These are phyloP conservation scores for Merodon equestris DNA, from an alignment of 2,888 invertebrate genomes.

Conservation along the genomic window DNA sequence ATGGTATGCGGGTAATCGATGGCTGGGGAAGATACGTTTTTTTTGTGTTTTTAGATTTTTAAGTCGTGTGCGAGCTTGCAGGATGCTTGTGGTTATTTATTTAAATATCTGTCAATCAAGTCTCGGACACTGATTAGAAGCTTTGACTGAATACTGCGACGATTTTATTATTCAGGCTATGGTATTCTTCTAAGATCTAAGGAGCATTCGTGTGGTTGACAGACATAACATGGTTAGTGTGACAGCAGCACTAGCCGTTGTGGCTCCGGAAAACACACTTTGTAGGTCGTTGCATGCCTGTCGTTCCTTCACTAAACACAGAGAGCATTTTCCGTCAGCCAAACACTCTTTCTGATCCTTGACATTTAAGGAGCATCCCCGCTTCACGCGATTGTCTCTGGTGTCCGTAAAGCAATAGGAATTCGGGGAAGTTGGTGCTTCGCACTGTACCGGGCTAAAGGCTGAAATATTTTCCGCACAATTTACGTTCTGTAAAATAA, in stretches of 20 bases:
- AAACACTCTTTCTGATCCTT: constrained; percentile 73
- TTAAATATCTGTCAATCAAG: no score
- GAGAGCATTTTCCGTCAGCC: constrained; percentile 70
- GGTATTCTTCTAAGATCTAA: not conserved
- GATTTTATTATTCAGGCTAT: no score
- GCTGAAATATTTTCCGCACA: constrained; percentile 69
- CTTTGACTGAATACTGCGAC: no score
- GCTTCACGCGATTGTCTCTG: constrained; percentile 43
- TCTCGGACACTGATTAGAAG: no score
- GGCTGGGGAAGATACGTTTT: no score
- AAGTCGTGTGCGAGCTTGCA: no score
- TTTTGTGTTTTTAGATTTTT: no score
- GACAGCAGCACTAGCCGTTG: not conserved
- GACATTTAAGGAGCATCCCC: constrained; percentile 74
- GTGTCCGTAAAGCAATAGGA: constrained; percentile 75
- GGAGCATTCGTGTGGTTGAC: not conserved
- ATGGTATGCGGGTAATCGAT: no score
- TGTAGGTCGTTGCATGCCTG: constrained; percentile 73
- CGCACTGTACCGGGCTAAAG: constrained; percentile 71
- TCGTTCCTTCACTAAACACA: constrained; percentile 72
- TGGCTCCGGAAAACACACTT: not conserved
- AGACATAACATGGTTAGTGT: constrained; percentile 6
- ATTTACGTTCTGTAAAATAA: constrained; percentile 69
- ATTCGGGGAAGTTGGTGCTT: constrained; percentile 72
- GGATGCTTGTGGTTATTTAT: no score